Evolutionary conservation across 2,113 vertebrate species (phyloP).

Genomic region (Larimichthys crocea): DNA sequence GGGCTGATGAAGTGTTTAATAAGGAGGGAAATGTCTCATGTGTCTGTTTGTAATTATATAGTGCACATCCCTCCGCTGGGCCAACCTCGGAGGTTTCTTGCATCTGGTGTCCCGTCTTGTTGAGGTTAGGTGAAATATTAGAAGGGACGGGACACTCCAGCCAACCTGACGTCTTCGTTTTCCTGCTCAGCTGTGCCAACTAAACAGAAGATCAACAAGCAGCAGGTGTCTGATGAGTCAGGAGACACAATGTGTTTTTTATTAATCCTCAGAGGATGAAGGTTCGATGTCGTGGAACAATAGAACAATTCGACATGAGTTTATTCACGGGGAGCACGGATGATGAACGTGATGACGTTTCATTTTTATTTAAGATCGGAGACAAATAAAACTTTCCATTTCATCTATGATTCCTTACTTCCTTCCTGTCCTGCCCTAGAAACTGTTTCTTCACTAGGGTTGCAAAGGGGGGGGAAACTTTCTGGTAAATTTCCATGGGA

Average conservation of each 20-base stretch:
- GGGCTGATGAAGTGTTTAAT: slow-evolving; percentile 50
- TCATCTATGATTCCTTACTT: background rate
- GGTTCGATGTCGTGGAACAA: background rate
- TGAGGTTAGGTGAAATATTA: background rate
- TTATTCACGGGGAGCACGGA: background rate
- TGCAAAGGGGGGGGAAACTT: too few relatives aligned
- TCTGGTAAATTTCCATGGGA: too few relatives aligned
- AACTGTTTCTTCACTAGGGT: background rate
- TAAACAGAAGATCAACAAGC: background rate
- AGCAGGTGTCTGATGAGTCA: slow-evolving; percentile 2
- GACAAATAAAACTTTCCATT: background rate
- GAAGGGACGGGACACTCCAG: background rate
- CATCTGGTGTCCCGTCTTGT: background rate
- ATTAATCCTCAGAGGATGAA: slow-evolving; percentile 16
- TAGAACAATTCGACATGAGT: background rate
- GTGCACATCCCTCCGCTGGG: background rate
- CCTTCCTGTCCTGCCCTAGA: background rate
- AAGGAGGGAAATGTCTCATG: slow-evolving; percentile 10
- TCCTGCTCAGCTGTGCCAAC: background rate
- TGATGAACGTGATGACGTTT: background rate
- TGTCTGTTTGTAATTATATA: slow-evolving; percentile 10
- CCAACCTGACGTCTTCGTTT: background rate
- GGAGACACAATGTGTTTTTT: background rate
- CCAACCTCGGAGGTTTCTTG: background rate
- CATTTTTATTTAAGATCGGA: slow-evolving; percentile 1